Percentiles rank a stretch among this genome's conserved stretches.
These are phyloP conservation scores for Exaiptasia diaphana DNA, from an alignment of 64 coral and sea anemone species.

Conservation along the genomic window DNA sequence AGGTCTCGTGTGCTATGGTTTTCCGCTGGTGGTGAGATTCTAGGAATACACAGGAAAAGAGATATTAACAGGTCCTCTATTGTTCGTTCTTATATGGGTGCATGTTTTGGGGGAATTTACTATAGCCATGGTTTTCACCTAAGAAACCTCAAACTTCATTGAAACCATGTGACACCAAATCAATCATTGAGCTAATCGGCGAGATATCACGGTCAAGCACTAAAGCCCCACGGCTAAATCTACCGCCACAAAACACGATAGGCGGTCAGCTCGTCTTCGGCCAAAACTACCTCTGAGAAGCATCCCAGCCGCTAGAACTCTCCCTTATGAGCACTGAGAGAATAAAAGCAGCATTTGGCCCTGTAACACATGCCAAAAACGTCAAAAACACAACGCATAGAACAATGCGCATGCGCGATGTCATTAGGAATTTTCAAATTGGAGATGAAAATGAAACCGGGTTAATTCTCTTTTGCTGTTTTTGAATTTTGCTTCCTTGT, in stretches of 20 bases:
- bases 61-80: neutral
- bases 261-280: neutral
- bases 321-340: too few relatives aligned
- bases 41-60: neutral
- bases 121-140: constrained; percentile 42
- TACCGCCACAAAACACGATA: neutral
- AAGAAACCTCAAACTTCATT: constrained; percentile 31
- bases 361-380: too few relatives aligned
- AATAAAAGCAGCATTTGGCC: too few relatives aligned
- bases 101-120: constrained; percentile 3
- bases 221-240: neutral
- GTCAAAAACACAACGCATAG: too few relatives aligned
- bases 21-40: constrained; percentile 5
- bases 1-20: too few relatives aligned
- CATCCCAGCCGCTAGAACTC: too few relatives aligned
- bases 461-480: too few relatives aligned
- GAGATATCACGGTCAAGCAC: neutral
- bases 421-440: too few relatives aligned
- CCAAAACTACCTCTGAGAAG: too few relatives aligned
- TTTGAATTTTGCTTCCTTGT: too few relatives aligned
- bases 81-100: neutral
- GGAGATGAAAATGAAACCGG: too few relatives aligned
- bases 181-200: neutral
- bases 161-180: neutral
- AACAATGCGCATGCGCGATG: too few relatives aligned